Evolutionary conservation across 2,113 vertebrate species (phyloP), one percentile per base, ranked within the genome.

Genomic region (Nothobranchius furzeri): DNA sequence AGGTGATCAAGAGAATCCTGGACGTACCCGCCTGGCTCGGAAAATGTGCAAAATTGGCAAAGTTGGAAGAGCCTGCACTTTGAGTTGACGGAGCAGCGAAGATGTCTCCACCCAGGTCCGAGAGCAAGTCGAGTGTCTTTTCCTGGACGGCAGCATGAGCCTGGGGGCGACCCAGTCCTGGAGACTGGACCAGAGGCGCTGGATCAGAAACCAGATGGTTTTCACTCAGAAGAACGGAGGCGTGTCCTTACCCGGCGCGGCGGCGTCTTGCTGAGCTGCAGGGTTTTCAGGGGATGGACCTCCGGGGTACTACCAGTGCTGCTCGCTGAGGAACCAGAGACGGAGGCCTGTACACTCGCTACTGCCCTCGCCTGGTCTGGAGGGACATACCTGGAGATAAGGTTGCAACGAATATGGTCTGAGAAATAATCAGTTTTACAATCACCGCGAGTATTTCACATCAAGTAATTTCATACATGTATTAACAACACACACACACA

Each of bases 31-130:
- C 90, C 52, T 96, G 95, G 93, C 93, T 96, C 84, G 94, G 95
- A 89, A 99, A 99, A 92, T 97, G 95, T 95, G 96, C 95, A 96
- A 99, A 99, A 86, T 98, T 98, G 88, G 97, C 96, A 93, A 98
- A 98, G 89, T 96, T 98, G 47, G 95, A 90, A 48, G 95, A 90
- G 75, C 90, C 93, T 65, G 94, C 82, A 77, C 94, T 85, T 68
- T 96, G 96, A 82, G 93, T 85, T 7, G 88, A 60, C 30, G 92
- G 91, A 51, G 95, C 93, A 78, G 97, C 96, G 88, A 99, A 99
- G 75, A 98, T 98, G 89, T 99, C 96, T 71, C 95, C 95, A 72
- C 97, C 96, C 80, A 99, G 94, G 89, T 98, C 97, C 75, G 95
- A 94, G 71, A 99, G 93, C 77, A 99, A 91, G 88, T 99, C 96